Percentiles rank a stretch among this genome's conserved stretches.
These are phyloP conservation scores for Paratilapia polleni DNA, from an alignment of 2,113 vertebrate species.

Conservation along the genomic window DNA sequence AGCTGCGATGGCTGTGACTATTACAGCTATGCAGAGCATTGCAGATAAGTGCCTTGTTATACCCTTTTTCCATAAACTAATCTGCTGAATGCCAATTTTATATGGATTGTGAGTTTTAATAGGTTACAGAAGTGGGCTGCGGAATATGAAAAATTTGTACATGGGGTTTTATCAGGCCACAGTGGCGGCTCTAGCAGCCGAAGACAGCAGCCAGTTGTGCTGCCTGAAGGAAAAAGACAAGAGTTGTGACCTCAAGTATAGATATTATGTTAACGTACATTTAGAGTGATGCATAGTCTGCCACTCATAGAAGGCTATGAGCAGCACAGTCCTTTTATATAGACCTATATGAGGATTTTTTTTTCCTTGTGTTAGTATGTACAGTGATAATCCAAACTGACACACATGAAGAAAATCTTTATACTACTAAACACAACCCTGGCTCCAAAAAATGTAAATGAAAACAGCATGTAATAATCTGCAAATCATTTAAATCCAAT, in stretches of 20 bases:
- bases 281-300: slow-evolving; percentile 31
- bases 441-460: background rate
- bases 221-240: slow-evolving; percentile 26
- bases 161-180: slow-evolving; percentile 45
- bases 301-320: background rate
- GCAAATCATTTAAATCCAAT: background rate
- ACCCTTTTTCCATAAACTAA: slow-evolving; percentile 38
- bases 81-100: slow-evolving; percentile 51
- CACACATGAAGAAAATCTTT: background rate
- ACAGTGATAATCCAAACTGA: slow-evolving; percentile 29
- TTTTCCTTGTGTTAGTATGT: slow-evolving; percentile 3
- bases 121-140: slow-evolving; percentile 46
- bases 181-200: slow-evolving; percentile 21
- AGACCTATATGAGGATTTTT: background rate
- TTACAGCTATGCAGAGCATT: background rate
- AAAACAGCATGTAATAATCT: background rate
- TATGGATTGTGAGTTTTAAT: slow-evolving; percentile 57
- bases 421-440: background rate
- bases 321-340: background rate
- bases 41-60: slow-evolving; percentile 36
- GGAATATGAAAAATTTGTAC: slow-evolving; percentile 51
- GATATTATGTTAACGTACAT: slow-evolving; percentile 39
- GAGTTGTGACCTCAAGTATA: slow-evolving; percentile 29
- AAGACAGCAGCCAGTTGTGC: slow-evolving; percentile 37
- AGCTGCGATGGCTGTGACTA: slow-evolving; percentile 15